Evolutionary conservation across 1,140 invertebrate species (phyloP), one percentile per base, ranked within the genome.

Genomic region (Drosophila melanica): DNA sequence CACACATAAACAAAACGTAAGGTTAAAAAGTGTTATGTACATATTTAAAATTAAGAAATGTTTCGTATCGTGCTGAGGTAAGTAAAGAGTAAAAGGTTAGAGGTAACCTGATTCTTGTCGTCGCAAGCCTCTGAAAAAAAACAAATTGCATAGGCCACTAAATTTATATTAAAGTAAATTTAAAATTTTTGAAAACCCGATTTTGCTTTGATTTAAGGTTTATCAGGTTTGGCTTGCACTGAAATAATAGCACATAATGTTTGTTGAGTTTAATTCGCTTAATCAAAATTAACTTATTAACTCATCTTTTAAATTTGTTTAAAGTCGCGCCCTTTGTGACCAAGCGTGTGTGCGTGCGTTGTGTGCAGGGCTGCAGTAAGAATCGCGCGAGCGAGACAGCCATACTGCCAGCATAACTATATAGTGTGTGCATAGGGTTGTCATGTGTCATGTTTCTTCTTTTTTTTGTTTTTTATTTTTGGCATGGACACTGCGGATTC

Each of bases 401-500:
- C 7, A 16, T 55, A 54, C 6, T 53, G 39, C 6, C 9, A 2
- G 2, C 5, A 48, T 14, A 12, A 11, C 0, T 18, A 23, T 6
- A 16, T 10, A 41, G 4, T 62, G 27, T 51, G 63, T 57, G 44
- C 44, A 47, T 33, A 68, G 70, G 33, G 63, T 41, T 73, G 70
- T 54, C 63, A 66, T 48, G 60, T 41, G 20, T 70, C 20, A 63
- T 60, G 63, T 79, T 55, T 79, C 76, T 48, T 47, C 63, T 77
- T 60, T 84, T 65, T 72, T 84, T 81, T 77, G 59, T 80, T 84
- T 82, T 78, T 71, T 63, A 57, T 67, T 54, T 62, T 75, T 79
- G 79, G 76, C 67, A 89, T 90, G 84, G 85, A 90, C 67, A 65
- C 80, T 55, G 84, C 79, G 77, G 84, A 90, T 63, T 85, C 81